phyloP scores from a whole-genome alignment of 1,140 invertebrate genomes.

The Macrosteles quadrilineatus region DNA sequence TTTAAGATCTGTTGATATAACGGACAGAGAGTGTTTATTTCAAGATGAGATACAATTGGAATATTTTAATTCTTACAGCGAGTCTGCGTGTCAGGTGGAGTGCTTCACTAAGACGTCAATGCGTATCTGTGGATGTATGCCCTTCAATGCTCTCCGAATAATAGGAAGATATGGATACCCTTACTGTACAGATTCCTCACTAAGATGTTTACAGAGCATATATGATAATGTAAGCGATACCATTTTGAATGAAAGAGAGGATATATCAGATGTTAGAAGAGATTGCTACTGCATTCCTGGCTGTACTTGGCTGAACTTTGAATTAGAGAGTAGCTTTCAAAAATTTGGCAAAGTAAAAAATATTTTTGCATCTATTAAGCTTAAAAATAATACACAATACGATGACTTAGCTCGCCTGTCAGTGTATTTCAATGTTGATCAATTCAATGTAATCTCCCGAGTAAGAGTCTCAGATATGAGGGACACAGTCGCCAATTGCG shows the following conservation, averaged over 20 bases:
- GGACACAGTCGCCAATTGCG: not conserved
- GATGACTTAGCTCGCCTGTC: not conserved
- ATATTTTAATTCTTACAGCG: not conserved
- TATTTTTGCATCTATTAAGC: too few species aligned
- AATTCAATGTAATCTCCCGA: not conserved
- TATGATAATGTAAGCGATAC: not conserved
- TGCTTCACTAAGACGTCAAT: not conserved
- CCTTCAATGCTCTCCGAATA: not conserved
- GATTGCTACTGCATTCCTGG: too few species aligned
- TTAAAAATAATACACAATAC: not conserved
- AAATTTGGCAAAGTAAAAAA: too few species aligned
- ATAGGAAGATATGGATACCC: not conserved
- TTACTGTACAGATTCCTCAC: not conserved
- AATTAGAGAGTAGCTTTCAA: too few species aligned
- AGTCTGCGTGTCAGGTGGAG: not conserved
- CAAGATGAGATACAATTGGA: not conserved
- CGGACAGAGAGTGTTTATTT: not conserved
- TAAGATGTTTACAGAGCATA: not conserved
- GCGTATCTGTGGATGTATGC: not conserved
- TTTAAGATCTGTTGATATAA: not conserved
- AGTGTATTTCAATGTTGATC: not conserved
- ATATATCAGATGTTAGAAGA: too few species aligned
- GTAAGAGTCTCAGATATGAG: not conserved
- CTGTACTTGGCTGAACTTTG: too few species aligned
- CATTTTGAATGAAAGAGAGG: too few species aligned